Evolutionary conservation across 2,113 vertebrate genomes (phyloP), one percentile per base, ranked within the genome.

Genomic region (Pygoscelis adeliae): DNA sequence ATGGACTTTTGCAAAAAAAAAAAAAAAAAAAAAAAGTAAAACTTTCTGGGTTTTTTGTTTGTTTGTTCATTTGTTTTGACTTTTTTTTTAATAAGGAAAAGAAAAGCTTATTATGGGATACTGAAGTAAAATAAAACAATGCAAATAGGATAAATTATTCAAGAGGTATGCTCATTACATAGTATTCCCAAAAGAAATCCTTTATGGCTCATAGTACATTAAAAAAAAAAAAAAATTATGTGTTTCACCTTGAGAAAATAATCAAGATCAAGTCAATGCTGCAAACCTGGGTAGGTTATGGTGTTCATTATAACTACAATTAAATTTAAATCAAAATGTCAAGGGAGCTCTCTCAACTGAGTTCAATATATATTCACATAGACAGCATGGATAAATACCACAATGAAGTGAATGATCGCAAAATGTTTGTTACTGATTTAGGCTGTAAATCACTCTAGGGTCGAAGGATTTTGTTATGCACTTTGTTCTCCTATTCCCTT

Each of bases 251-350:
- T 93, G 83, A 88, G 83, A 93, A 87, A 56, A 87, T 83, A 89
- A 93, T 84, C 36, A 93, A 90, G 66, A 91, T 96, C 90, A 96
- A 95, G 34, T 96, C 61, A 82, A 30, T 65, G 72, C 56, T 67
- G 36, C 70, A 96, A 72, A 95, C 32, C 7, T 34, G 69, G 63
- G 52, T 77, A 25, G 36, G 38, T 87, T 87, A 93, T n/a, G 11
- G 14, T 82, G 7, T 89, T 77, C 56, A 93, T 83, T 46, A 72
- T 67, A 86, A 91, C 46, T 73, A 91, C 53, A 77, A 93, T 83
- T 92, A 97, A 94, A 97, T 94, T 95, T 83, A 96, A 94, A 95
- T 89, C 11, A 96, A 80, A 96, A 89, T 17, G 7, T 95, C 63
- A 82, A 74, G 32, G 40, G 29, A 83, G 3, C 1, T 59, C 47